phyloP scores from a whole-genome alignment of 2,888 invertebrate species.

The Acronicta psi region DNA sequence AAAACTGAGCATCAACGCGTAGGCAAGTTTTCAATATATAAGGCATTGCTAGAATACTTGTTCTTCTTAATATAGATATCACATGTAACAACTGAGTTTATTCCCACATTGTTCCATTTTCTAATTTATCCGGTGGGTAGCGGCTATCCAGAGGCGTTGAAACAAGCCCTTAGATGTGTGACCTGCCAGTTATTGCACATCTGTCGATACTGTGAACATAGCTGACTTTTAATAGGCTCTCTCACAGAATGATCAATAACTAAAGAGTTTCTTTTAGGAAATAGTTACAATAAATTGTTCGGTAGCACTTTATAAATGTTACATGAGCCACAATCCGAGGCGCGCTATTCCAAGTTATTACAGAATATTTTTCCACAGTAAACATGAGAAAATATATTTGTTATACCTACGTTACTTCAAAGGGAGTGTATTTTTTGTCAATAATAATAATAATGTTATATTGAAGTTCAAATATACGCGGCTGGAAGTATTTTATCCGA shows the following conservation, averaged over 20 bases:
- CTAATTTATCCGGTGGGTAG: too few relatives aligned
- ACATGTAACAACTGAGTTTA: neutral
- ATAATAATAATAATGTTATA: too few relatives aligned
- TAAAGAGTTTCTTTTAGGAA: conserved; percentile 21
- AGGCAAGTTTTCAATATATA: too few relatives aligned
- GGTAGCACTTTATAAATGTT: conserved; percentile 45
- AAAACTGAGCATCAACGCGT: too few relatives aligned
- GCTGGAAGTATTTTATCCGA: too few relatives aligned
- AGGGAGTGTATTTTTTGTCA: conserved; percentile 51
- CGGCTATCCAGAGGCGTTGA: too few relatives aligned
- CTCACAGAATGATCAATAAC: conserved; percentile 14
- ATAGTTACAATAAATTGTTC: conserved; percentile 38
- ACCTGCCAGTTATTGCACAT: too few relatives aligned
- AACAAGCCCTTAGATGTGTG: too few relatives aligned
- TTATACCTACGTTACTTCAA: conserved; percentile 48
- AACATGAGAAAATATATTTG: conserved; percentile 54
- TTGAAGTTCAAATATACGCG: too few relatives aligned
- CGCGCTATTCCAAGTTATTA: conserved; percentile 39
- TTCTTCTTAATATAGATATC: neutral
- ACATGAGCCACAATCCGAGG: conserved; percentile 44
- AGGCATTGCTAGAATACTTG: too few relatives aligned
- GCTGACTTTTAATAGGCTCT: neutral
- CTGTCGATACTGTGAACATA: too few relatives aligned
- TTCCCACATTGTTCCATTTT: too few relatives aligned
- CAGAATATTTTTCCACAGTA: conserved; percentile 42